Evolutionary conservation across 2,888 invertebrate species (phyloP).

Genomic region (Meteorus colon): DNA sequence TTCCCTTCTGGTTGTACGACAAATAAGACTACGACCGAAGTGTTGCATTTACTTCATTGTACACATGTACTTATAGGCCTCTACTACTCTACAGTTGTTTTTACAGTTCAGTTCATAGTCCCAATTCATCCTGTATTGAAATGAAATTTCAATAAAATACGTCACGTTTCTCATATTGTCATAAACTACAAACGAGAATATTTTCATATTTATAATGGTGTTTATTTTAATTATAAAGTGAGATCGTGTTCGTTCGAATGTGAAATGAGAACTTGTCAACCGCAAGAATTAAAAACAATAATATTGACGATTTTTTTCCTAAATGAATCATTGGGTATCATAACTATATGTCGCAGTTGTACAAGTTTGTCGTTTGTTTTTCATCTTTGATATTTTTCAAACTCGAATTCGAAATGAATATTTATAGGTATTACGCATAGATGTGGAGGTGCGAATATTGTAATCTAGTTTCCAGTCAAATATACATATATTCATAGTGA

Average conservation of each 20-base stretch:
- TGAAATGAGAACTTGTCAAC: background rate
- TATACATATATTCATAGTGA: no score
- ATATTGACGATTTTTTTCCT: background rate
- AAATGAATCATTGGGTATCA: background rate
- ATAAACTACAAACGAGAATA: background rate
- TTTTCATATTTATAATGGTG: background rate
- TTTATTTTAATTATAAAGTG: background rate
- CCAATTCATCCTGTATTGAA: background rate
- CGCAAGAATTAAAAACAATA: background rate
- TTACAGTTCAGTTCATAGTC: background rate
- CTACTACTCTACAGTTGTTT: background rate
- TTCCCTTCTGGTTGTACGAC: background rate
- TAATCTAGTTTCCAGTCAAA: no score
- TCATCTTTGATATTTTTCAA: no score
- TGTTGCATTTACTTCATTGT: background rate
- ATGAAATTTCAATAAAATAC: background rate
- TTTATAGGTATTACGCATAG: no score
- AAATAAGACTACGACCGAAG: constrained; percentile 19
- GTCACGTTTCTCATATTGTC: background rate
- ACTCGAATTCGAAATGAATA: no score
- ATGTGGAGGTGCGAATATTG: no score
- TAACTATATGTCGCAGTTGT: background rate
- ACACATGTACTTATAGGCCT: constrained; percentile 3
- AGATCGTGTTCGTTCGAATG: background rate
- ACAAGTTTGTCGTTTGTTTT: background rate